A percentile compares a stretch with the other conserved stretches of the same genome.
These are phyloP conservation scores for Staurois parvus DNA, from an alignment of 2,797 vertebrate genomes.

Conservation along the genomic window DNA sequence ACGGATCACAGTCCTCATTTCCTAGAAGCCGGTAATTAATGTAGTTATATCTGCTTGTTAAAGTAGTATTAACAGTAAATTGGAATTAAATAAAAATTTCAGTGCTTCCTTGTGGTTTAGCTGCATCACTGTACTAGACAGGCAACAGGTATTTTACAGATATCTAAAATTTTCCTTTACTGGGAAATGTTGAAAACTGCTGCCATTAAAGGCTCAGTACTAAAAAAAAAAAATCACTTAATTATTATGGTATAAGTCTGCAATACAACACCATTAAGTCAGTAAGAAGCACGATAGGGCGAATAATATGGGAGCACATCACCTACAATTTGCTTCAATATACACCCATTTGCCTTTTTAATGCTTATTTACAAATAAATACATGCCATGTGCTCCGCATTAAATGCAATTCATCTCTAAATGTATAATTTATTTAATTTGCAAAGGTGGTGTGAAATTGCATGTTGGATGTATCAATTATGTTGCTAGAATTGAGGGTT, in stretches of 20 bases:
- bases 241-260: conserved; percentile 31
- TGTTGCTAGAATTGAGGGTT: not conserved
- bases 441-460: not conserved
- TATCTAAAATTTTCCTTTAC: conserved; percentile 6
- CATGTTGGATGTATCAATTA: conserved; percentile 4
- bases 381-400: not conserved
- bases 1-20: not conserved
- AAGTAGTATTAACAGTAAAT: conserved; percentile 18
- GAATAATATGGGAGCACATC: not conserved
- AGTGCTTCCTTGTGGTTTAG: conserved; percentile 4
- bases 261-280: conserved; percentile 22
- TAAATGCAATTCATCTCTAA: not conserved
- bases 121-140: not conserved
- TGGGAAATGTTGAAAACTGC: conserved; percentile 20
- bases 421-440: conserved; percentile 9
- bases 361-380: conserved; percentile 27
- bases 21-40: not conserved
- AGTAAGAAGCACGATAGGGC: not conserved
- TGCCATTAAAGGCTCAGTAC: conserved; percentile 6
- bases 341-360: not conserved
- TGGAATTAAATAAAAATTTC: conserved; percentile 3
- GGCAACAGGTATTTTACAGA: conserved; percentile 8
- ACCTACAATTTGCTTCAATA: conserved; percentile 29
- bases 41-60: not conserved
- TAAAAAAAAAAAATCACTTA: conserved; percentile 15